A percentile compares a stretch with the other conserved stretches of the same genome.
Conservation (phyloP, 2,113 vertebrate genomes). For the Cebidichthys violaceus region DNA sequence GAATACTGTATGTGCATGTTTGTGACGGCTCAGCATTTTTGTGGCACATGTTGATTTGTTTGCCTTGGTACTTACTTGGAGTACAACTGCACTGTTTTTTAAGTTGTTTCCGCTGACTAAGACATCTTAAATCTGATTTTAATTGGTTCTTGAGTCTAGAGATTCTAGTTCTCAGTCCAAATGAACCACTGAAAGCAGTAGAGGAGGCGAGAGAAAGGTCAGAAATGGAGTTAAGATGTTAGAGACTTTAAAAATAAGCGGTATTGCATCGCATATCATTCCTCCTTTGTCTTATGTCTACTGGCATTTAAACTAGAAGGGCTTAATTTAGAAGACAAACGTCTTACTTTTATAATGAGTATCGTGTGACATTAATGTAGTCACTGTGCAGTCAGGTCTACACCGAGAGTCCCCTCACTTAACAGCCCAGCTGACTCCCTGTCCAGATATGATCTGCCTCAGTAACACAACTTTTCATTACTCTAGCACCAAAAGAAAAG, state of each 20-base stretch:
- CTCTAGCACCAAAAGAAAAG: not conserved
- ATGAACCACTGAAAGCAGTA: conserved; percentile 3
- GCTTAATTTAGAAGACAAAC: not conserved
- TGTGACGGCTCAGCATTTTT: conserved; percentile 16
- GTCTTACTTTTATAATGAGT: not conserved
- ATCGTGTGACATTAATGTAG: not conserved
- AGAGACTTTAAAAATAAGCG: not conserved
- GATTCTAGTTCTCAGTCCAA: not conserved
- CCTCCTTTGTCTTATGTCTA: not conserved
- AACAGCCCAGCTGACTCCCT: not conserved
- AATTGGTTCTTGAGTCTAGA: conserved; percentile 55
- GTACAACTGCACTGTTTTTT: conserved; percentile 3
- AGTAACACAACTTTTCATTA: not conserved
- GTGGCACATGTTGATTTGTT: conserved; percentile 16
- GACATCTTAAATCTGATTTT: conserved; percentile 65
- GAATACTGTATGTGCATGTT: not conserved
- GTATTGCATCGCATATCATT: not conserved
- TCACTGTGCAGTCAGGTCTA: not conserved
- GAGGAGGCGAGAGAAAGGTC: conserved; percentile 27
- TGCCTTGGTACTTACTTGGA: conserved; percentile 6
- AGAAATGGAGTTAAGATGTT: conserved; percentile 15
- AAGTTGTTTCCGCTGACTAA: conserved; percentile 53
- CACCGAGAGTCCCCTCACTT: not conserved
- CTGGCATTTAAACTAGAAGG: not conserved
- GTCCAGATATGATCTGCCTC: not conserved